Conservation (phyloP, 2,797 vertebrate species). For the Coracias cyanogaster region DNA sequence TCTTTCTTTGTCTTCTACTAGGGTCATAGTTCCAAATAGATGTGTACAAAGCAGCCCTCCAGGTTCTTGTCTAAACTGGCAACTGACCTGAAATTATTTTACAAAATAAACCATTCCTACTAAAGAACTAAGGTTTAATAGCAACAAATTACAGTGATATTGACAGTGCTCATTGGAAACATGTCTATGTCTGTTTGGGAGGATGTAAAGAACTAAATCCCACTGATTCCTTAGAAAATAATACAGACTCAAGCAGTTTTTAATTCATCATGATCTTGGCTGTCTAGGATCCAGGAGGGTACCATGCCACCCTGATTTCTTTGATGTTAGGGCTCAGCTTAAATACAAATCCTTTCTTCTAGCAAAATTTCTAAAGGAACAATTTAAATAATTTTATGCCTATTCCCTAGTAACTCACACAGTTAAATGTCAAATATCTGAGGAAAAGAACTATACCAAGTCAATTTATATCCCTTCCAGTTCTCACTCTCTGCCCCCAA, state of each 20-base stretch:
- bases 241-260: background rate
- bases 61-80: background rate
- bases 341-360: background rate
- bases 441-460: background rate
- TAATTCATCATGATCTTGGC: background rate
- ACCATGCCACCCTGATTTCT: background rate
- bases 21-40: background rate
- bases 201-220: background rate
- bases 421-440: background rate
- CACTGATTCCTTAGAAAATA: background rate
- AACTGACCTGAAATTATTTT: background rate
- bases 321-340: background rate
- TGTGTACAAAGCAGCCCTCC: background rate
- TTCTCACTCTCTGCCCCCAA: background rate
- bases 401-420: background rate
- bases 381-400: background rate
- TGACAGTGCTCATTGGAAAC: background rate
- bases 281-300: background rate
- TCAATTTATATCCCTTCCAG: background rate
- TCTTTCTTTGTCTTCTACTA: accelerated
- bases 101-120: background rate
- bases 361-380: background rate
- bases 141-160: background rate
- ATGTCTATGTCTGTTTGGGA: background rate
- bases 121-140: background rate